Conservation (phyloP, 2,888 invertebrate genomes). For the Polietes domitor region DNA sequence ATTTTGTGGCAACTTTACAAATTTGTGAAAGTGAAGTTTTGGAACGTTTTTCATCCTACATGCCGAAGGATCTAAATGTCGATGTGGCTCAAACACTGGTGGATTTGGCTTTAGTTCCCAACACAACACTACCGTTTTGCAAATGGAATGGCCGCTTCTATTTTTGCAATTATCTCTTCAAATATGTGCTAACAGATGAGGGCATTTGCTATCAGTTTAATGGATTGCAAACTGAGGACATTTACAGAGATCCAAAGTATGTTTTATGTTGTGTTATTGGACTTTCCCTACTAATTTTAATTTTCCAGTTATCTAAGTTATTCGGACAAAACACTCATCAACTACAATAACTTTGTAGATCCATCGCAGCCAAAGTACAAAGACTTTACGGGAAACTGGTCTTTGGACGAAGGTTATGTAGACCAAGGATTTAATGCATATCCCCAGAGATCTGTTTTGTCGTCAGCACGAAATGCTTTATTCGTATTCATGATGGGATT, state of each 20-base stretch:
- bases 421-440: constrained; percentile 83
- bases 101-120: constrained; percentile 75
- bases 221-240: constrained; percentile 75
- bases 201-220: constrained; percentile 80
- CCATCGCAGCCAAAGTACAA: constrained; percentile 68
- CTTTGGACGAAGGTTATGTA: constrained; percentile 84
- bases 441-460: constrained; percentile 85
- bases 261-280: not conserved
- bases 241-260: constrained; percentile 74
- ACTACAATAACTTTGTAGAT: constrained; percentile 75
- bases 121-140: constrained; percentile 77
- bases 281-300: not conserved
- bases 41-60: constrained; percentile 70
- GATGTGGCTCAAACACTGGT: constrained; percentile 73
- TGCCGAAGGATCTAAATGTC: constrained; percentile 69
- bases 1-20: constrained; percentile 76
- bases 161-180: constrained; percentile 76
- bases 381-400: constrained; percentile 81
- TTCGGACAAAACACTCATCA: constrained; percentile 72
- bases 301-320: constrained; percentile 71
- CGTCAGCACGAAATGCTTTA: constrained; percentile 85
- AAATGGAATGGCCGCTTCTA: constrained; percentile 78
- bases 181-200: constrained; percentile 78
- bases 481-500: constrained; percentile 84
- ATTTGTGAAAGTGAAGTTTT: constrained; percentile 77